Base-by-base conservation (phyloP, 2,888 invertebrate genomes). In the Hyposoter dolosus region DNA sequence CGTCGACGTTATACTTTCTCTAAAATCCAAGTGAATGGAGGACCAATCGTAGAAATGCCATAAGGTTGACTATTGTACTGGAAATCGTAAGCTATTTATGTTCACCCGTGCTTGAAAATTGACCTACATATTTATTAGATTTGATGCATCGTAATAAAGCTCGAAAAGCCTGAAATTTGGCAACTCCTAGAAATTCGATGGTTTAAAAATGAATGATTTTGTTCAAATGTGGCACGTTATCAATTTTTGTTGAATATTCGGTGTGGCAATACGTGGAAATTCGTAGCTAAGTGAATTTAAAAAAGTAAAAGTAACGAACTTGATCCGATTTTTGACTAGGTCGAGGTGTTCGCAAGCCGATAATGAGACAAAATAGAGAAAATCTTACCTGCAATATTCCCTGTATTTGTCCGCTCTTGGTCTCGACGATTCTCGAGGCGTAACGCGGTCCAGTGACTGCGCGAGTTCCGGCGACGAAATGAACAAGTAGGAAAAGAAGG, bases 381-480 rank as follows among this genome's bases (percentile, higher is more conserved):
- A 47, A 23, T 69, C 71, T 71, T 88, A 93, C 94, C 94, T 93
- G 94, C 80, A 94, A 88, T 88, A 94, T 93, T 78, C 94, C 94
- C 35, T 93, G 92, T 84, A 94, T 93, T 86, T 93, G 94, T 85
- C 94, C 94, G 83, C 91, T 92, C 84, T 97, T 96, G 60, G 97
- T 98, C 94, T 97, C 97, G 91, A 98, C 97, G 91, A 97, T 97
- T 93, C 97, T 96, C 89, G 97, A 97, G 94, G 97, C 96, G 95
- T 97, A 97, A 82, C 97, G 96, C 88, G 96, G 96, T 83, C 96
- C 96, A 88, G 95, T 89, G 75, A 71, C 74, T 19, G 91, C 90
- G 77, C 90, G 84, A 74, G 88, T 74, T 35, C 83, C 87, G 87
- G 87, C 86, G 23, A 87, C 84, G 60, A 82, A 77, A 81, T 75